Conservation (phyloP, 2,888 invertebrate genomes). For the Philaethria dido region DNA sequence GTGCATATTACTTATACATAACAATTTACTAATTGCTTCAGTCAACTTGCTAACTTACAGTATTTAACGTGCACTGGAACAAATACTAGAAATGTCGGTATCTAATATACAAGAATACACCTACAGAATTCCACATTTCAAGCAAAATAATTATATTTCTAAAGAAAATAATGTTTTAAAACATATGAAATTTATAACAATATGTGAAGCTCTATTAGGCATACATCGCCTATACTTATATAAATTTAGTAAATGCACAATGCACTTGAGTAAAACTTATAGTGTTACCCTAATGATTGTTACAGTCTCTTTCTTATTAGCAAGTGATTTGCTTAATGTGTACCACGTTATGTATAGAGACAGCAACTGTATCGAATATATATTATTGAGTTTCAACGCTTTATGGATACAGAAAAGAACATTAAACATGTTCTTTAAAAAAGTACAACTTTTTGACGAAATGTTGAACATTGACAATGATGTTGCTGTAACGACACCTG, state of each 20-base stretch:
- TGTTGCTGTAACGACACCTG: constrained; percentile 47
- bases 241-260: constrained; percentile 13
- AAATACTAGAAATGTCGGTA: not conserved
- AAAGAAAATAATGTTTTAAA: constrained; percentile 3
- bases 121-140: not conserved
- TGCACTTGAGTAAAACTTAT: constrained; percentile 2
- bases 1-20: not conserved
- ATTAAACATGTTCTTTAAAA: constrained; percentile 52
- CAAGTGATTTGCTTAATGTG: constrained; percentile 34
- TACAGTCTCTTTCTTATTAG: not conserved
- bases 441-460: constrained; percentile 58
- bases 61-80: too few species aligned
- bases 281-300: not conserved
- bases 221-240: constrained; percentile 22
- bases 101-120: not conserved
- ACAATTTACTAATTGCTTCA: not conserved
- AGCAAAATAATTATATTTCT: not conserved
- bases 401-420: constrained; percentile 51
- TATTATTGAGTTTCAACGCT: constrained; percentile 51
- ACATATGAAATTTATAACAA: not conserved
- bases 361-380: constrained; percentile 53
- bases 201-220: constrained; percentile 15
- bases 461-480: constrained; percentile 57
- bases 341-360: constrained; percentile 53
- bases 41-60: not conserved